Evolutionary conservation across 2,888 invertebrate genomes (phyloP).

Genomic region (Cetonia aurata): DNA sequence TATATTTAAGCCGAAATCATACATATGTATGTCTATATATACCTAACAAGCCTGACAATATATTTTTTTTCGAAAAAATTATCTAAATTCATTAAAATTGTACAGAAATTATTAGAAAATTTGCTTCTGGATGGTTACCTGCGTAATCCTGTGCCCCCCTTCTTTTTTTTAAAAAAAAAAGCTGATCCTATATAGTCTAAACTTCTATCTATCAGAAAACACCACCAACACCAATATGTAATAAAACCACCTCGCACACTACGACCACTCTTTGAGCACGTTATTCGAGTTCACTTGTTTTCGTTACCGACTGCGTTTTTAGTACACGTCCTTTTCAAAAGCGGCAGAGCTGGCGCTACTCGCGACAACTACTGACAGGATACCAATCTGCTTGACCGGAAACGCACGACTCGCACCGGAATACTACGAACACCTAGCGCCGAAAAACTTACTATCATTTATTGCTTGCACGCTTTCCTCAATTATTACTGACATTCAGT

Average conservation of each 20-base stretch:
- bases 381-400: conserved; percentile 59
- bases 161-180: background rate
- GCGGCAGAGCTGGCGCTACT: conserved; percentile 58
- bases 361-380: conserved; percentile 58
- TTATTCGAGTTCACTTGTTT: conserved; percentile 58
- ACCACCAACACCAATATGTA: conserved; percentile 48
- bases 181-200: conserved; percentile 6
- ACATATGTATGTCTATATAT: too few species aligned
- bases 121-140: conserved; percentile 18
- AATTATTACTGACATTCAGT: background rate
- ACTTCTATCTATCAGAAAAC: conserved; percentile 16
- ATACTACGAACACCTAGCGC: conserved; percentile 16
- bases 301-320: conserved; percentile 48
- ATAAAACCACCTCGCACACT: conserved; percentile 47
- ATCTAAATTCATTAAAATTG: background rate
- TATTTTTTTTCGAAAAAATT: background rate
- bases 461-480: conserved; percentile 42
- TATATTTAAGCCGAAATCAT: too few species aligned
- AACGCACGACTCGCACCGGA: conserved; percentile 53
- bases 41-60: conserved; percentile 23
- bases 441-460: conserved; percentile 15
- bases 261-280: conserved; percentile 57
- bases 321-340: conserved; percentile 55
- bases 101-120: background rate
- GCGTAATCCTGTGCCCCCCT: background rate